Percentiles rank a stretch among this genome's conserved stretches.
phyloP scores from a whole-genome alignment of 1,140 invertebrate species.

The Aphelenchoides fujianensis region DNA sequence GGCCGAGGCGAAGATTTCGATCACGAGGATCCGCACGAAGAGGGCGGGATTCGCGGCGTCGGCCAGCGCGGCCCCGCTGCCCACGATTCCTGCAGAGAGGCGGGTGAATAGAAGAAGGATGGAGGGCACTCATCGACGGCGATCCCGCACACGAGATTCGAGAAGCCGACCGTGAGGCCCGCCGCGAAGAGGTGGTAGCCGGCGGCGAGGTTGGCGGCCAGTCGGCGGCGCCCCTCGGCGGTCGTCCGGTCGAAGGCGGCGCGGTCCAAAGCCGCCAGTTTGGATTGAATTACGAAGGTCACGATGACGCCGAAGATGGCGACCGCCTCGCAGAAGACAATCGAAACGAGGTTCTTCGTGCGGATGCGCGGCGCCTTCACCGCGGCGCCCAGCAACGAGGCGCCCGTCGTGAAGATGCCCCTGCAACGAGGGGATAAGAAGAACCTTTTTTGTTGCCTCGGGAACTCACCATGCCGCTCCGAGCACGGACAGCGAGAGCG shows the following conservation, averaged over 20 bases:
- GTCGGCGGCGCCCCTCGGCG: slow-evolving; percentile 31
- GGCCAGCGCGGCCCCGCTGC: slow-evolving; percentile 86
- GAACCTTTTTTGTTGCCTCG: slow-evolving; percentile 9
- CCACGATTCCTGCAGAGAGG: slow-evolving; percentile 92
- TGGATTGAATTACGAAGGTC: slow-evolving; percentile 86
- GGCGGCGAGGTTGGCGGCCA: too few species aligned
- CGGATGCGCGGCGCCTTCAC: slow-evolving; percentile 96
- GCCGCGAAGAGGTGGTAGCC: slow-evolving; percentile 93
- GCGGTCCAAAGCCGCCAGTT: slow-evolving; percentile 66
- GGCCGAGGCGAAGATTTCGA: too few species aligned
- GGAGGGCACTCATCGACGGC: too few species aligned
- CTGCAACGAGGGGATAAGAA: slow-evolving; percentile 60
- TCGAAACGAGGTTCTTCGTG: too few species aligned
- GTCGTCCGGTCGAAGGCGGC: neutral
- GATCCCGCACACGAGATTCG: slow-evolving; percentile 92
- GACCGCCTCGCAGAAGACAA: too few species aligned
- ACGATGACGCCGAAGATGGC: slow-evolving; percentile 95
- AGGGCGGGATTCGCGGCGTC: too few species aligned
- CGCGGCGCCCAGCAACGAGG: slow-evolving; percentile 91
- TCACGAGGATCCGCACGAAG: slow-evolving; percentile 94
- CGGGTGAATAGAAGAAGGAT: too few species aligned
- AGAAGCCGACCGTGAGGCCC: slow-evolving; percentile 84
- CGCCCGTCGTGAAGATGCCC: slow-evolving; percentile 92
- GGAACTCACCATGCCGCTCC: slow-evolving; percentile 85
- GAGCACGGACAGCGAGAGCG: slow-evolving; percentile 92